A percentile compares a stretch with the other conserved stretches of the same genome.
Evolutionary conservation across 2,797 vertebrate species (phyloP).

Genomic region (Pempheris klunzingeri): DNA sequence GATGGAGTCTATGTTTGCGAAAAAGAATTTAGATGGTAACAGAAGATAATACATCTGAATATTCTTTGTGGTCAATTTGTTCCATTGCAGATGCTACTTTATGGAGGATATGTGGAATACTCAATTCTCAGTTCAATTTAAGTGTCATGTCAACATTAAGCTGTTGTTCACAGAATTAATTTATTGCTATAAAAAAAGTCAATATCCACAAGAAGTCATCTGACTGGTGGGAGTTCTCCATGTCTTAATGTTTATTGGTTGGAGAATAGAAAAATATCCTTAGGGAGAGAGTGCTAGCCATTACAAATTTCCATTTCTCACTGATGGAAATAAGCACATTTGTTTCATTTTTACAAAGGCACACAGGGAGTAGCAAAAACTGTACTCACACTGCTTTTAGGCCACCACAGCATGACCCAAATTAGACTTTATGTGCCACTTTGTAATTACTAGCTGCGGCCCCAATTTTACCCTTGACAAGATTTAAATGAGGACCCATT

Average conservation of each 20-base stretch:
- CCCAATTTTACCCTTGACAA: slow-evolving; percentile 80
- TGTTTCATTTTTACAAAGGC: slow-evolving; percentile 64
- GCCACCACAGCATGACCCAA: slow-evolving; percentile 73
- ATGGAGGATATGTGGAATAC: background rate
- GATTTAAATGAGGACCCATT: slow-evolving; percentile 79
- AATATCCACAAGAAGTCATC: slow-evolving; percentile 34
- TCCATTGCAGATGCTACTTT: slow-evolving; percentile 18
- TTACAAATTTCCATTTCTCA: slow-evolving; percentile 65
- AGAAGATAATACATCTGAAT: slow-evolving; percentile 8
- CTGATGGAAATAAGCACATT: slow-evolving; percentile 62
- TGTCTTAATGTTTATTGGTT: slow-evolving; percentile 66
- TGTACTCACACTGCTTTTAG: slow-evolving; percentile 48
- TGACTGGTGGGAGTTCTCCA: slow-evolving; percentile 60
- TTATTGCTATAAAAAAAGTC: slow-evolving; percentile 55
- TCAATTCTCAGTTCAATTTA: background rate
- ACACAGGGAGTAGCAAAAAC: slow-evolving; percentile 54
- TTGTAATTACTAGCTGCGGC: slow-evolving; percentile 80
- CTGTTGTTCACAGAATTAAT: slow-evolving; percentile 42
- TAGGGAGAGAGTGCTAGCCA: slow-evolving; percentile 39
- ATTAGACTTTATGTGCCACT: slow-evolving; percentile 77
- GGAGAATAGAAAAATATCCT: slow-evolving; percentile 68
- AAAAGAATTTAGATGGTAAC: slow-evolving; percentile 47
- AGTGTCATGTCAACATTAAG: slow-evolving; percentile 28
- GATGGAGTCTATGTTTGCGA: slow-evolving; percentile 57
- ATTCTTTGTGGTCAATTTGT: slow-evolving; percentile 24